Evolutionary conservation across 2,113 vertebrate species (phyloP), one percentile per base, ranked within the genome.

Genomic region (Perca fluviatilis): DNA sequence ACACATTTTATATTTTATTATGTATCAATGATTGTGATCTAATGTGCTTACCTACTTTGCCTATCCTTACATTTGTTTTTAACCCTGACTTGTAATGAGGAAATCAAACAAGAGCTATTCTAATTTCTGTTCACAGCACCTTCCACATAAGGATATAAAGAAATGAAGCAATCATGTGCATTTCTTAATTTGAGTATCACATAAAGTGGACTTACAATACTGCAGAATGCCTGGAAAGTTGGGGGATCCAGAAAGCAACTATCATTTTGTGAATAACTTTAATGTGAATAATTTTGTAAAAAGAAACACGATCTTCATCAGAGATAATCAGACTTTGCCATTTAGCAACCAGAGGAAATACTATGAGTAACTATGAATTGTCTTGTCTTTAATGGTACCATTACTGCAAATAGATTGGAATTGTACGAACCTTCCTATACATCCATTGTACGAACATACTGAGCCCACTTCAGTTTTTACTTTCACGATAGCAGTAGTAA

Each of bases 71-170:
- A 49, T 61, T 18, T 27, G 73, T 46, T 53, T 54, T 82, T 9
- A 19, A 67, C 21, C 6, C 0, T 14, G 9, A 43, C 5, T 71
- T 49, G 6, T 68, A 25, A 43, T 49, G 18, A 77, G 23, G 5
- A 27, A 66, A 60, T 50, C 43, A 56, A 67, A 43, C 43, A 2
- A 43, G 40, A 43, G 40, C 40, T 47, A 0, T 33, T 57, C 10
- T 40, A 40, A 18, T 88, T 77, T 86, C 40, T 79, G 18, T 90
- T 82, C 73, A 60, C 92, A 96, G 95, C 91, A 96, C 95, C 4
- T 96, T 96, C 82, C 95, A 96, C 80, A 95, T 96, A 79, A 89
- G 95, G 87, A 96, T 96, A 86, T 96, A 88, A 95, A 25, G 62
- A 68, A 33, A 47, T 11, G 5, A 73, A 76, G 63, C 11, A 23